Evolutionary conservation across 2,797 vertebrate species (phyloP), one percentile per base, ranked within the genome.

Genomic region (Gallinago solitaria): DNA sequence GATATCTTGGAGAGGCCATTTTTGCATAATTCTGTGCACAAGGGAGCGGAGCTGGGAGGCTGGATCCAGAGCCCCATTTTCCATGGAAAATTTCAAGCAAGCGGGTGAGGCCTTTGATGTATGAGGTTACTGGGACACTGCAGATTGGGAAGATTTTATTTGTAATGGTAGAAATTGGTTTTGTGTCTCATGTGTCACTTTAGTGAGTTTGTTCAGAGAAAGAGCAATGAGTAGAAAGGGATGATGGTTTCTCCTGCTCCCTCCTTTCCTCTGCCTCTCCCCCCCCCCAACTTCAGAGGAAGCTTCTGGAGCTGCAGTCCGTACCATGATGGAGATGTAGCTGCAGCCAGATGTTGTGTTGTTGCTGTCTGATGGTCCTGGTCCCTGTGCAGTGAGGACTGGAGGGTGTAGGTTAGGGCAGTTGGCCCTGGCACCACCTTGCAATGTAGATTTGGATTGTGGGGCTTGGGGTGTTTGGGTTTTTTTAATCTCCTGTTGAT

Each of bases 131-230:
- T 82, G 75, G 89, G 90, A 91, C 86, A 48, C 11, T 71, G 95
- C 89, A 95, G 89, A 77, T 51, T 73, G 83, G 87, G 94, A 89
- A 96, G 80, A 50, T 70, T 74, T 90, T 35, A 5, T 45, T 76
- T 92, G 69, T 92, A 95, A 91, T 87, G 95, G 88, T 96, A 88
- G 89, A 95, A 93, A 89, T 89, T 69, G 61, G 48, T 95, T 86
- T 53, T 90, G 77, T 95, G 75, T 93, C 92, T 89, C 69, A 32
- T 39, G 25, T 21, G 32, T 96, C 86, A 75, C 87, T 51, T 71
- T 35, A 83, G 53, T 23, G 89, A 94, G 89, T 86, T 93, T 94
- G 76, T 64, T 93, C 74, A 33, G 81, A 92, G 83, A 67, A 97
- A 97, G 85, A 89, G 47, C 89, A 96, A 9, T 4, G 76, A 96